Conservation (phyloP, 1,140 invertebrate genomes). For the Capitella teleta region DNA sequence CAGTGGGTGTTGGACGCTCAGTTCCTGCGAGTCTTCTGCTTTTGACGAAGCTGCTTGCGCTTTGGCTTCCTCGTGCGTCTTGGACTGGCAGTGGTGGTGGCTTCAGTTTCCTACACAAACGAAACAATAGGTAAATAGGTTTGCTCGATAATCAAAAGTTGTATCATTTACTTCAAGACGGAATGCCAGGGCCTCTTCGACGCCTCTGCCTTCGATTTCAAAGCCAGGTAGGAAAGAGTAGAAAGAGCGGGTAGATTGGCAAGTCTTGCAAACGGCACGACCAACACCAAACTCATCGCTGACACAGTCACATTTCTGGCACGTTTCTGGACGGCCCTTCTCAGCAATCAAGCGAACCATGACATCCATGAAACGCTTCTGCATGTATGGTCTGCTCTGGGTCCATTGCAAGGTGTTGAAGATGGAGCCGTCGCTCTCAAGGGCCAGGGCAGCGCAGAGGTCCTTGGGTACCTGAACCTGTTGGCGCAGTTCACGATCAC, state of each 20-base stretch:
- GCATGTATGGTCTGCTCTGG: slow-evolving; percentile 25
- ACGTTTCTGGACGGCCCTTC: slow-evolving; percentile 50
- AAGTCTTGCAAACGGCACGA: slow-evolving; percentile 35
- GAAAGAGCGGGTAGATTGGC: slow-evolving; percentile 14
- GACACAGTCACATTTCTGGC: slow-evolving; percentile 64
- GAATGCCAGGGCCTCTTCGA: too few relatives aligned
- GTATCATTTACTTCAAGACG: too few relatives aligned
- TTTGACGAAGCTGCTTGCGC: too few relatives aligned
- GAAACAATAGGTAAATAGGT: too few relatives aligned
- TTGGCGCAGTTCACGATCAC: slow-evolving; percentile 55
- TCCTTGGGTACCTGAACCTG: slow-evolving; percentile 63
- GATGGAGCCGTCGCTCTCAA: slow-evolving; percentile 66
- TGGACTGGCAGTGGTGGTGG: too few relatives aligned
- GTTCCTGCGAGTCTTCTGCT: too few relatives aligned
- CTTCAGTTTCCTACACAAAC: too few relatives aligned
- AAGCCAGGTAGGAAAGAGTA: too few relatives aligned
- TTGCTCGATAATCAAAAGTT: too few relatives aligned
- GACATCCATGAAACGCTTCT: slow-evolving; percentile 57
- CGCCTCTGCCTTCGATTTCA: too few relatives aligned
- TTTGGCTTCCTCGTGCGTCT: too few relatives aligned
- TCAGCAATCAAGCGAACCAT: slow-evolving; percentile 57
- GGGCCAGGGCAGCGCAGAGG: slow-evolving; percentile 62
- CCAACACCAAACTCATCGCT: slow-evolving; percentile 39
- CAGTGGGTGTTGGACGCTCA: too few relatives aligned
- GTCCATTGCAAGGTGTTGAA: slow-evolving; percentile 32